Evolutionary conservation across 2,113 vertebrate species (phyloP).

Genomic region (Connochaetes taurinus): DNA sequence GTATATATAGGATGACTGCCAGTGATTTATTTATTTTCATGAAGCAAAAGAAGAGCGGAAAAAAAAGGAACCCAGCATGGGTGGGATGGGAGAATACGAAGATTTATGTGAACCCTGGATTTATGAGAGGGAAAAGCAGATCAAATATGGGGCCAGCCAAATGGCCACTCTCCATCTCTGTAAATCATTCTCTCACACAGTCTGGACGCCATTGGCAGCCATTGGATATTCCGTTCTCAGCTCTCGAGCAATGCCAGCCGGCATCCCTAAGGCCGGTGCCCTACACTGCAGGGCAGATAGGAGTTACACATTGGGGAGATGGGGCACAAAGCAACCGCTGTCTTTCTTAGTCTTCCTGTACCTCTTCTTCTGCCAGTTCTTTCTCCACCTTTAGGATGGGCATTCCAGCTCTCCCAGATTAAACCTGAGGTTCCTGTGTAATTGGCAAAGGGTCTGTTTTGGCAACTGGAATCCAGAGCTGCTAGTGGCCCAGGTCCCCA

Average conservation of each 20-base stretch:
- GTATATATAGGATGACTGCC: not conserved
- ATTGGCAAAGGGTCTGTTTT: not conserved
- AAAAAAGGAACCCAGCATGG: not conserved
- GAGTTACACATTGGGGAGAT: not conserved
- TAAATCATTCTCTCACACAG: conserved; percentile 49
- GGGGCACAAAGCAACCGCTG: not conserved
- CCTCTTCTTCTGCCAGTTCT: not conserved
- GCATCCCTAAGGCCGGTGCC: not conserved
- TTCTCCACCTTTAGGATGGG: not conserved
- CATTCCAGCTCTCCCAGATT: not conserved
- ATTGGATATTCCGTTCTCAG: not conserved
- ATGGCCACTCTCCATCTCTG: conserved; percentile 50
- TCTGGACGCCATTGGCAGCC: not conserved
- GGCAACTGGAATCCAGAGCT: not conserved
- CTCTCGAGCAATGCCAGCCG: not conserved
- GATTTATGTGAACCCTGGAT: conserved; percentile 55
- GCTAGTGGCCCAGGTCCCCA: not conserved
- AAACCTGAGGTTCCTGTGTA: not conserved
- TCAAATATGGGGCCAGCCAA: conserved; percentile 50
- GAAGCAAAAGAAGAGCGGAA: not conserved
- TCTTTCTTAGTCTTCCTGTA: not conserved
- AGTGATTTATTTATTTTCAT: conserved; percentile 26
- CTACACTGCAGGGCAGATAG: not conserved
- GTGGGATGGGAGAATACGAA: conserved; percentile 16
- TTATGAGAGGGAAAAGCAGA: conserved; percentile 60